Conservation (phyloP, 35 echinoderm and acorn worm genomes). For the Lytechinus pictus region DNA sequence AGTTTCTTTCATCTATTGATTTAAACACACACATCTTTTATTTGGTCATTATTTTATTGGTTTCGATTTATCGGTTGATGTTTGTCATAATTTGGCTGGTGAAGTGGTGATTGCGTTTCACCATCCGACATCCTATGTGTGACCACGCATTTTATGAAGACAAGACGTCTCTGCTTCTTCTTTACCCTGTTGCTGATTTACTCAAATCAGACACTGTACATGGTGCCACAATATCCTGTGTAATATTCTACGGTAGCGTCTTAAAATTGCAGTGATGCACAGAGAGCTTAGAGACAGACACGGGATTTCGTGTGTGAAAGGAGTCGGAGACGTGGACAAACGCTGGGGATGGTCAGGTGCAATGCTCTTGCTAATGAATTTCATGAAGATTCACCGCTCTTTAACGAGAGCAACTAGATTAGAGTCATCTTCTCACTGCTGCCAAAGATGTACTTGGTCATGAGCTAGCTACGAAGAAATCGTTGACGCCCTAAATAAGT, state of each 20-base stretch:
- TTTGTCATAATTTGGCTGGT: background rate
- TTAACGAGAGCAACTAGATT: slow-evolving; percentile 2
- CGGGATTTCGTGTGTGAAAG: background rate
- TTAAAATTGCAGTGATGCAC: background rate
- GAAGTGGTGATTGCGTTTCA: background rate
- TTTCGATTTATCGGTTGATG: background rate
- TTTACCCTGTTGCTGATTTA: background rate
- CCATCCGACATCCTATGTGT: background rate
- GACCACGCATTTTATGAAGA: background rate
- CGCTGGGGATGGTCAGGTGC: background rate
- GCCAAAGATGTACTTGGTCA: background rate
- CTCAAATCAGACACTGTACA: background rate
- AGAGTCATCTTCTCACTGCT: background rate
- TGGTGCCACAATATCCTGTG: background rate
- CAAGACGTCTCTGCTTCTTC: background rate
- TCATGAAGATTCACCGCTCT: slow-evolving; percentile 9
- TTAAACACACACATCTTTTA: background rate
- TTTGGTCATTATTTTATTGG: background rate
- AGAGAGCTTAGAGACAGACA: background rate
- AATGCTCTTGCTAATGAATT: slow-evolving; percentile 5
- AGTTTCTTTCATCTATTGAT: background rate
- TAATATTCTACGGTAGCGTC: background rate
- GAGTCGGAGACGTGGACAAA: background rate
- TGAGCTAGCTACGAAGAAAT: background rate
- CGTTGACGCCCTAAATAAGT: too few species aligned